Base-by-base conservation (phyloP, 2,797 vertebrate genomes). In the Nasua narica region DNA sequence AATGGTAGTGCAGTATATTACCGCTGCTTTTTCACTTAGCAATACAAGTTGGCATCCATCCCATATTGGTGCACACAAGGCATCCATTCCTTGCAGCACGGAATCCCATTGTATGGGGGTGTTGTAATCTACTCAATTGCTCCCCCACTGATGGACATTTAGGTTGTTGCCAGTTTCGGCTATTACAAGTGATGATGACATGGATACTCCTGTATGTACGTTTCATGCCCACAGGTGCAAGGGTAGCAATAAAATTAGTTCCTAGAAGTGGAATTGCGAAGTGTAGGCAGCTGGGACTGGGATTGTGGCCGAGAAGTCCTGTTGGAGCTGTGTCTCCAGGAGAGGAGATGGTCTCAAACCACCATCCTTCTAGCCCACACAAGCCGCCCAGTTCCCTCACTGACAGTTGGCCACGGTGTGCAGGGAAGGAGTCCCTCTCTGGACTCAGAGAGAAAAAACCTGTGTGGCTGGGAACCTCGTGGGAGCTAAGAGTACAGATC, bases 1-100 rank as follows among this genome's bases (percentile, higher is more conserved):
- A 96, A 93, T 85, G 89, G 91, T 86, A 95, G 86, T 25, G n/a
- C 76, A 23, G 56, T 78, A 72, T 82, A 94, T 95, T 72, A 85
- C 89, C 87, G 58, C 72, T 27, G 84, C 84, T 52, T 90, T 87
- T 87, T 81, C 91, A 94, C 81, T 93, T 90, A 65, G 93, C 77
- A 54, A 21, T 83, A 11, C 74, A 48, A 65, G 91, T 67, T 94
- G 97, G 97, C 96, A 78, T 52, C 79, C 54, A 32, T 86, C 94
- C 94, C 90, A 3, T 27, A 87, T 56, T 46, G 18, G 76, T 4
- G 3, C 48, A 48, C 7, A 37, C 43, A 56, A 32, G 86, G 69
- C 65, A 46, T 62, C 82, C 52, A 9, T 40, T 69, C 90, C 84
- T 82, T 3, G 21, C 48, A 91, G 81, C 2, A 18, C 37, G 87